Evolutionary conservation across 2,113 vertebrate species (phyloP).

Genomic region (Hyperopisus bebe): DNA sequence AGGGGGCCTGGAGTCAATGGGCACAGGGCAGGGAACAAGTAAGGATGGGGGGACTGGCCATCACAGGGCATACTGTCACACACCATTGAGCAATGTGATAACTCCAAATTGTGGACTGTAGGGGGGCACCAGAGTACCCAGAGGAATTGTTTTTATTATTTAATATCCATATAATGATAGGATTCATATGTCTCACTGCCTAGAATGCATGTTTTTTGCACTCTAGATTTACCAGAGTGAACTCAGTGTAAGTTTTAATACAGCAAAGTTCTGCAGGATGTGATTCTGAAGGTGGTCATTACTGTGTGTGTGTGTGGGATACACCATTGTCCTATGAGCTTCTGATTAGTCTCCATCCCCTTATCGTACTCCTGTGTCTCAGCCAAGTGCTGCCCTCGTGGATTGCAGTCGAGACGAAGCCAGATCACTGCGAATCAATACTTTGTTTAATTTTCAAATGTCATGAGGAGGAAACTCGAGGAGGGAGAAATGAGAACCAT

Average conservation of each 20-base stretch:
- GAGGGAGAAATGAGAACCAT: neutral
- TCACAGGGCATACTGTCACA: too few species aligned
- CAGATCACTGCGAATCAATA: neutral
- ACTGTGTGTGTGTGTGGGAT: neutral
- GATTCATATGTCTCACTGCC: neutral
- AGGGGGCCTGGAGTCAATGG: too few species aligned
- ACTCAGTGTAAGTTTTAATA: neutral
- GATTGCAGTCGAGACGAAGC: neutral
- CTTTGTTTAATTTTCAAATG: conserved; percentile 1
- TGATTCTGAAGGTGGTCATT: neutral
- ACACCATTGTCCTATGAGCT: neutral
- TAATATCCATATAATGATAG: neutral
- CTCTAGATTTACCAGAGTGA: neutral
- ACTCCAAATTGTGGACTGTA: too few species aligned
- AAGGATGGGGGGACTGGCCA: too few species aligned
- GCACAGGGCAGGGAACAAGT: too few species aligned
- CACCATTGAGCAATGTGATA: too few species aligned
- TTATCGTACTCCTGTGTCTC: neutral
- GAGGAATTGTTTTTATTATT: neutral
- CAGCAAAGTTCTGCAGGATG: neutral
- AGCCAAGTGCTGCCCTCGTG: neutral
- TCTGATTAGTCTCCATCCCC: neutral
- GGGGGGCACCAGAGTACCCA: too few species aligned
- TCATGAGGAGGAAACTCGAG: neutral
- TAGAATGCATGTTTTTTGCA: neutral